phyloP scores from a whole-genome alignment of 2,888 invertebrate species.

The Pristionchus maxplancki region DNA sequence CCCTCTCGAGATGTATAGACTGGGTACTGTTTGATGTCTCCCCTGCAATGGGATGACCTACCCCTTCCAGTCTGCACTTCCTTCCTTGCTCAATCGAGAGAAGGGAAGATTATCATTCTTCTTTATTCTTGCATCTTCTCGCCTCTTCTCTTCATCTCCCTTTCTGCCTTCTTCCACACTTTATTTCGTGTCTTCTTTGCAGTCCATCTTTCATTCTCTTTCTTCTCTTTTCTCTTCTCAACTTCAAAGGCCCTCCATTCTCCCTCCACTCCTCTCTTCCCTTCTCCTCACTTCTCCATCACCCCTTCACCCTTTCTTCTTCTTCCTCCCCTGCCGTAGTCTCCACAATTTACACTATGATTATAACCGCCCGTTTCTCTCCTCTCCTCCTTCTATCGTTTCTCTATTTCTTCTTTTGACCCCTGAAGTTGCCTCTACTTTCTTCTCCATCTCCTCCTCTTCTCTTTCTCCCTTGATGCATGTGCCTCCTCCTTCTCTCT shows the following conservation, averaged over 20 bases:
- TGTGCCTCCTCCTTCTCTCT: background rate
- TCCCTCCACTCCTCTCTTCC: conserved; percentile 17
- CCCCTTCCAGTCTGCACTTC: background rate
- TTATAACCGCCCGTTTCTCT: conserved; percentile 44
- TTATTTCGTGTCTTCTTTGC: conserved; percentile 41
- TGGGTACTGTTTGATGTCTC: background rate
- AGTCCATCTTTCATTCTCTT: conserved; percentile 48
- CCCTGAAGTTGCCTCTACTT: background rate
- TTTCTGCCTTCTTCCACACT: background rate
- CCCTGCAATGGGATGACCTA: background rate
- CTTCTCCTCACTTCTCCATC: conserved; percentile 31
- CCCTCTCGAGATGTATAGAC: background rate
- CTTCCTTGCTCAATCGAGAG: background rate
- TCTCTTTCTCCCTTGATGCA: background rate
- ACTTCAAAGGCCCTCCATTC: conserved; percentile 34
- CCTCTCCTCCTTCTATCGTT: conserved; percentile 22
- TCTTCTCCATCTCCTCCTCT: conserved; percentile 33
- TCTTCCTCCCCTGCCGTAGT: conserved; percentile 35
- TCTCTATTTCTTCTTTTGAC: conserved; percentile 18
- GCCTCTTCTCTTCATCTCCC: background rate
- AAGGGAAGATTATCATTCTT: background rate
- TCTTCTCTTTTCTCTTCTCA: background rate
- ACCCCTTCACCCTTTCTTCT: conserved; percentile 36
- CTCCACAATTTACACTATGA: conserved; percentile 47
- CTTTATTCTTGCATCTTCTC: conserved; percentile 34